Evolutionary conservation across 2,113 vertebrate species (phyloP).

Genomic region (Poeciliopsis prolifica): DNA sequence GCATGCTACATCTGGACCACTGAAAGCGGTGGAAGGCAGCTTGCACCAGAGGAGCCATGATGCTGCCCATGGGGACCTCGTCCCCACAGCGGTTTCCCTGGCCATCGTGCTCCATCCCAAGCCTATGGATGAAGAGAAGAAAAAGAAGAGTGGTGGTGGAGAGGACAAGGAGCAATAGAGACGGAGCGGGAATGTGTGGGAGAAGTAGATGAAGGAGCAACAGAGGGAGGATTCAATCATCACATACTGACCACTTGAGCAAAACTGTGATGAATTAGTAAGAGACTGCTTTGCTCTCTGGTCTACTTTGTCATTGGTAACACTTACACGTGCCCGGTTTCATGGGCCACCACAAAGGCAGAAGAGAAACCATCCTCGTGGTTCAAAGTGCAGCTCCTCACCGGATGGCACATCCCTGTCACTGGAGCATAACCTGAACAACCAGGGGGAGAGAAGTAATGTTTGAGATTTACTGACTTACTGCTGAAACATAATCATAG

Average conservation of each 20-base stretch:
- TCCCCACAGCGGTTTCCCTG: conserved; percentile 97
- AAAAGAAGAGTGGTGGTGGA: not conserved
- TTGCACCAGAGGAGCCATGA: conserved; percentile 98
- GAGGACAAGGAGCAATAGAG: conserved; percentile 20
- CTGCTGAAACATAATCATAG: not conserved
- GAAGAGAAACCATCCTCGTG: conserved; percentile 98
- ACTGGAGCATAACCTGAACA: conserved; percentile 92
- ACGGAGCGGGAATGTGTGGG: conserved; percentile 39
- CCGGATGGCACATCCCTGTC: conserved; percentile 97
- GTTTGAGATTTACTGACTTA: not conserved
- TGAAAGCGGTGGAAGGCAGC: conserved; percentile 98
- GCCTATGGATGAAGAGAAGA: conserved; percentile 67
- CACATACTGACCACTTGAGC: conserved; percentile 6
- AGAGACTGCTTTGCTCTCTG: conserved; percentile 10
- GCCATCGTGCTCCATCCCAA: conserved; percentile 98
- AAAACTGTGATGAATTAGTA: conserved; percentile 27
- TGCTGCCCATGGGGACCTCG: conserved; percentile 96
- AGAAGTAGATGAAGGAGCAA: conserved; percentile 25
- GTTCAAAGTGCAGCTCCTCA: conserved; percentile 97
- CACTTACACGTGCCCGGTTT: conserved; percentile 98
- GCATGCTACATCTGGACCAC: conserved; percentile 98
- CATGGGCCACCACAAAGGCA: conserved; percentile 96
- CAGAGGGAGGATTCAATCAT: conserved; percentile 18
- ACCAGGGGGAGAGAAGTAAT: conserved; percentile 10
- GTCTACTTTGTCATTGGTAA: not conserved